A percentile compares a stretch with the other conserved stretches of the same genome.
Conservation (phyloP, 2,113 vertebrate species). For the Leptocoma aspasia region DNA sequence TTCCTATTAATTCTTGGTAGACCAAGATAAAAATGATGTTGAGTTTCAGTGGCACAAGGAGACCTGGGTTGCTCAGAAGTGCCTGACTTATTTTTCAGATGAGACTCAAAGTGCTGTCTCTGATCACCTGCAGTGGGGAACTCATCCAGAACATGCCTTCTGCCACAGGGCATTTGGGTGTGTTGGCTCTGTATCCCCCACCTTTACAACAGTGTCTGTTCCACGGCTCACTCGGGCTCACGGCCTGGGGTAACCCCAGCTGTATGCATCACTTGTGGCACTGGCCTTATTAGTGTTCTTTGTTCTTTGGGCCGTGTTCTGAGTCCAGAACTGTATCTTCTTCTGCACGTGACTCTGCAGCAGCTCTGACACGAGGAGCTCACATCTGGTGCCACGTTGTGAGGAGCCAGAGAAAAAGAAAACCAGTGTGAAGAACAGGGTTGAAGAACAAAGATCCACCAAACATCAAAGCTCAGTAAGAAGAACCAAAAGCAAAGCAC, state of each 20-base stretch:
- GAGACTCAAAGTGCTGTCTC: not conserved
- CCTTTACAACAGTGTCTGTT: fast-evolving
- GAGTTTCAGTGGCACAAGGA: not conserved
- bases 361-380: fast-evolving
- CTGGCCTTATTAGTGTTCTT: not conserved
- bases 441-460: too few species aligned
- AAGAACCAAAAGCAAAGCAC: too few species aligned
- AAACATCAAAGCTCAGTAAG: too few species aligned
- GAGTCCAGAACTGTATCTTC: not conserved
- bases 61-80: not conserved
- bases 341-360: not conserved
- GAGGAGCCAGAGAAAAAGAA: too few species aligned
- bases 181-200: fast-evolving
- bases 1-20: not conserved
- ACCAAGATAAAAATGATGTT: not conserved
- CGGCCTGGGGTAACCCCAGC: fast-evolving
- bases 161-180: fast-evolving
- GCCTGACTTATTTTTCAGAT: not conserved
- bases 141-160: fast-evolving
- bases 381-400: too few species aligned
- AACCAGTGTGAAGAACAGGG: too few species aligned
- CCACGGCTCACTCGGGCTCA: not conserved
- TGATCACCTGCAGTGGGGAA: not conserved
- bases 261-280: not conserved
- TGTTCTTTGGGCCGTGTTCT: not conserved